Evolutionary conservation across 2,888 invertebrate genomes (phyloP).

Genomic region (Cylindroiulus punctatus): DNA sequence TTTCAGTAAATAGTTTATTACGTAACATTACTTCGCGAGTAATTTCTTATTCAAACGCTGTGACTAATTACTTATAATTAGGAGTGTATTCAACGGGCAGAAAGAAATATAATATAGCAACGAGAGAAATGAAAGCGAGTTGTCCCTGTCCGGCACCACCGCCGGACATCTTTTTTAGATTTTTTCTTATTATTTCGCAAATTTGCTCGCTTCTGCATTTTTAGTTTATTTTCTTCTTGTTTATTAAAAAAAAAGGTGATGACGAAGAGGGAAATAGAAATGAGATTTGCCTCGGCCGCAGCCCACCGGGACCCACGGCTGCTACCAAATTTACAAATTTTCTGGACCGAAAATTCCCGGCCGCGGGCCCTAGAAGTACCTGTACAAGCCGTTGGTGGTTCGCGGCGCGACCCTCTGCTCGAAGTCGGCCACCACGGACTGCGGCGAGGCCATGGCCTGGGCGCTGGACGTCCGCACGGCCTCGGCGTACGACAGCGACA

Average conservation of each 20-base stretch:
- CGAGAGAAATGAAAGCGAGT: slow-evolving; percentile 17
- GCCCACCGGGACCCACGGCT: too few species aligned
- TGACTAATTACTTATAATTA: background rate
- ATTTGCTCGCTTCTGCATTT: too few species aligned
- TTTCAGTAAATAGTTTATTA: slow-evolving; percentile 2
- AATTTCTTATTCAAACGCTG: background rate
- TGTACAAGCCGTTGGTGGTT: slow-evolving; percentile 54
- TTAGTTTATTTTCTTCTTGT: too few species aligned
- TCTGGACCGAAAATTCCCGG: too few species aligned
- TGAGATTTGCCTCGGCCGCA: too few species aligned
- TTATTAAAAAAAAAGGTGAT: too few species aligned
- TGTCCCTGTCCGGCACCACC: too few species aligned
- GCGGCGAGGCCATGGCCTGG: background rate
- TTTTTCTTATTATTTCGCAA: background rate
- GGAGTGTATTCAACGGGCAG: background rate
- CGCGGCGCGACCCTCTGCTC: slow-evolving; percentile 56
- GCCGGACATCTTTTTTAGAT: background rate
- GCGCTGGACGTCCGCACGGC: slow-evolving; percentile 52
- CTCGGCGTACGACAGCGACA: slow-evolving; percentile 54
- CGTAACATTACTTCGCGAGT: background rate
- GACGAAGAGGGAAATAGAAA: too few species aligned
- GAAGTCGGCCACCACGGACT: slow-evolving; percentile 54
- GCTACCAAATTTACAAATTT: too few species aligned
- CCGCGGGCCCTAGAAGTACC: slow-evolving; percentile 51
- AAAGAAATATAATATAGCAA: slow-evolving; percentile 38